Evolutionary conservation across 2,888 invertebrate species (phyloP), one percentile per base, ranked within the genome.

Genomic region (Hypomecis punctinalis): DNA sequence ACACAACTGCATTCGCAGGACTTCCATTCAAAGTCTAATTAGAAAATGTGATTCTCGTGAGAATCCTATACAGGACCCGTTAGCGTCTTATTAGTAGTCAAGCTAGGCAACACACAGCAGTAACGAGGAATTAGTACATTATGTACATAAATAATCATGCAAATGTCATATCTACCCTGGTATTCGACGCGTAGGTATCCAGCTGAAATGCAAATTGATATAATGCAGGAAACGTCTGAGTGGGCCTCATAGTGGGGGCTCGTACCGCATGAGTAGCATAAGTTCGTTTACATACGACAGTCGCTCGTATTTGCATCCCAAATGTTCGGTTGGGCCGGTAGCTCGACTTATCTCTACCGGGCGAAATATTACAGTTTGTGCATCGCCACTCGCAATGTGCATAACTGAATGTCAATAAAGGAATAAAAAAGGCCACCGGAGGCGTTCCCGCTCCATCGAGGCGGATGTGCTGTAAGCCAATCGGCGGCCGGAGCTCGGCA

Each of bases 221-320:
- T 92, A 92, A 91, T 90, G 91, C 91, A 91, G 92, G 92, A 92
- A 92, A 89, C 92, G 92, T 92, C 91, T 92, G 92, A 91, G 91
- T 90, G 91, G 91, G 84, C 86, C 91, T 92, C 90, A 90, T 91
- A 91, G 88, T 90, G 86, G 86, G 83, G 82, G 87, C 83, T 90
- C 87, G 86, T 86, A 86, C 91, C 86, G 83, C 91, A 89, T 88
- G 87, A 90, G 88, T 88, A 86, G 88, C 89, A 89, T 90, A 91
- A 91, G 89, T 91, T 92, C 90, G 93, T 93, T 93, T 92, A 88
- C 91, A 92, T 93, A 89, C 93, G 91, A 87, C 91, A 85, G 90
- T 84, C 90, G 85, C 83, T 80, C 85, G 84, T 87, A 93, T 93
- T 93, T 91, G 93, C 93, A 93, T 91, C 89, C 91, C 92, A 92